Evolutionary conservation across 64 coral and sea anemone species (phyloP).

Genomic region (Montipora capricornis): DNA sequence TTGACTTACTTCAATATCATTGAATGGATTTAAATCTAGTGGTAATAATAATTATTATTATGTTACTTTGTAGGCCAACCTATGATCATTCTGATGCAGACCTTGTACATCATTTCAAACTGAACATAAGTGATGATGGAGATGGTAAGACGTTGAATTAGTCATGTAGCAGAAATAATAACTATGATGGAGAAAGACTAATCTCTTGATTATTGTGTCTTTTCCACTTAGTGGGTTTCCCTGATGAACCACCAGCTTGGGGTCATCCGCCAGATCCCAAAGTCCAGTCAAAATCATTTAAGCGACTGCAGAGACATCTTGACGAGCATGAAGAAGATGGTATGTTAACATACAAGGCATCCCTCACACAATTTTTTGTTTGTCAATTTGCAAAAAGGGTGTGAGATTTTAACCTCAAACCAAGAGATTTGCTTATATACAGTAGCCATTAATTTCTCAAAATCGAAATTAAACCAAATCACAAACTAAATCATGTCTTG

Average conservation of each 20-base stretch:
- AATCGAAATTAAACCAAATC: too few relatives aligned
- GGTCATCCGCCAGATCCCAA: conserved; percentile 90
- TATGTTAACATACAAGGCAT: not conserved
- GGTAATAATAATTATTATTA: not conserved
- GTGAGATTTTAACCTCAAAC: too few relatives aligned
- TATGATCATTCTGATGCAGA: conserved; percentile 58
- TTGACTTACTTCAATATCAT: too few relatives aligned
- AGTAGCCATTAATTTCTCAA: too few relatives aligned
- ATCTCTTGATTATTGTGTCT: not conserved
- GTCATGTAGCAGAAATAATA: not conserved
- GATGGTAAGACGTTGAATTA: conserved; percentile 70
- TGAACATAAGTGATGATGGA: conserved; percentile 89
- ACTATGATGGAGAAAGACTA: not conserved
- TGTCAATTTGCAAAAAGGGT: too few relatives aligned
- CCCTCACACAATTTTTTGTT: too few relatives aligned
- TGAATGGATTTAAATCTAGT: too few relatives aligned
- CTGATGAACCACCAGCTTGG: conserved; percentile 80
- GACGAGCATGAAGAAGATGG: conserved; percentile 76
- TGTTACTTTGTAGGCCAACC: not conserved
- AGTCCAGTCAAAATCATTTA: conserved; percentile 94
- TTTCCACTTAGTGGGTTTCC: conserved; percentile 69
- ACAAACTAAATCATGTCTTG: too few relatives aligned
- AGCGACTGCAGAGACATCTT: conserved; percentile 88
- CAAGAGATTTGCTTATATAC: too few relatives aligned
- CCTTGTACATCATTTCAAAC: conserved; percentile 78